These are phyloP conservation scores for Therioaphis trifolii DNA, from an alignment of 2,888 invertebrate species.

Conservation along the genomic window DNA sequence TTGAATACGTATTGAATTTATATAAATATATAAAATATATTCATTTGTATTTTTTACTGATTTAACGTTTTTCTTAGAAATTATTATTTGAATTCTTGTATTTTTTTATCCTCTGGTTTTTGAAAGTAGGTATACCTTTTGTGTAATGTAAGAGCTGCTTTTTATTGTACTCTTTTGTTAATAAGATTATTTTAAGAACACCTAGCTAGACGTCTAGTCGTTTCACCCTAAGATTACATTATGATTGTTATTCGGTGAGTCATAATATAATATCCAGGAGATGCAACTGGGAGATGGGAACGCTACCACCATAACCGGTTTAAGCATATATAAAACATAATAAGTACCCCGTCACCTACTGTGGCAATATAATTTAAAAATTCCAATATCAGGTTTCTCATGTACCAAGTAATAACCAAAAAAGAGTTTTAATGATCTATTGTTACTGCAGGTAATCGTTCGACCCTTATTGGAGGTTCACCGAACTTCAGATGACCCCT, in stretches of 20 bases:
- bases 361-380: slow-evolving; percentile 57
- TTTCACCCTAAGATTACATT: slow-evolving; percentile 48
- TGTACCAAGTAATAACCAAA: slow-evolving; percentile 22
- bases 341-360: slow-evolving; percentile 34
- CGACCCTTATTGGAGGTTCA: slow-evolving; percentile 56
- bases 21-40: too few relatives aligned
- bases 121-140: not conserved
- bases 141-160: not conserved
- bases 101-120: slow-evolving; percentile 3
- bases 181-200: slow-evolving; percentile 25
- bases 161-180: slow-evolving; percentile 3
- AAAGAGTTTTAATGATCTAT: slow-evolving; percentile 48
- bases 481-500: slow-evolving; percentile 36
- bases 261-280: slow-evolving; percentile 1
- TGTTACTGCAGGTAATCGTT: slow-evolving; percentile 16
- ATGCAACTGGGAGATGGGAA: not conserved
- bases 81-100: not conserved
- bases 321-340: slow-evolving; percentile 42
- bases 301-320: slow-evolving; percentile 51
- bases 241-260: slow-evolving; percentile 40
- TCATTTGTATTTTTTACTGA: too few relatives aligned
- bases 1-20: too few relatives aligned
- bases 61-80: slow-evolving; percentile 5
- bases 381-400: slow-evolving; percentile 59
- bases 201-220: slow-evolving; percentile 44